Percentiles rank a stretch among this genome's conserved stretches.
Evolutionary conservation across 2,797 vertebrate species (phyloP).

Genomic region (Austrolebias charrua): DNA sequence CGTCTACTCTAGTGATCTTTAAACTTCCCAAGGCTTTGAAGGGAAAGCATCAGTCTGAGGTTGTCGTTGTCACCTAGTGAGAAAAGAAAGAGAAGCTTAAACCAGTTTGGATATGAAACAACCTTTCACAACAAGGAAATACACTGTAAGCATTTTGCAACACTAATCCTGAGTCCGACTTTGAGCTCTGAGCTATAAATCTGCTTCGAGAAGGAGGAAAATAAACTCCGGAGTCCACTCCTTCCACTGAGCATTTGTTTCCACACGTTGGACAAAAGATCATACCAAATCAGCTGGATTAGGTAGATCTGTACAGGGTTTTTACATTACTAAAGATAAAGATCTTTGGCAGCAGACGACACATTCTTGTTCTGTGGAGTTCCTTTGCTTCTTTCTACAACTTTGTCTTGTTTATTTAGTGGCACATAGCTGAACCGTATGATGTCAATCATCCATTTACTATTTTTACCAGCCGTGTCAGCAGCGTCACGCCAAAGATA

Average conservation of each 20-base stretch:
- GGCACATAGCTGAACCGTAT: background rate
- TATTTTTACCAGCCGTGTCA: background rate
- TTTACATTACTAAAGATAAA: background rate
- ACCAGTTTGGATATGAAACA: background rate
- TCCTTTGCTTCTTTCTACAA: background rate
- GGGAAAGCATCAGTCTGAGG: constrained; percentile 43
- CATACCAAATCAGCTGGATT: background rate
- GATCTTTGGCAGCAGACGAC: too few relatives aligned
- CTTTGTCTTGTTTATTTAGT: background rate
- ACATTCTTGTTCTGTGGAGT: background rate
- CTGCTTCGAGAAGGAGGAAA: background rate
- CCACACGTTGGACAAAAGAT: background rate
- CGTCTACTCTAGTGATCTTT: constrained; percentile 8
- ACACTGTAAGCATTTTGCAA: background rate
- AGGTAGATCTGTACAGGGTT: background rate
- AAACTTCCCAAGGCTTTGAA: constrained; percentile 50
- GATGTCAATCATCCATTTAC: background rate
- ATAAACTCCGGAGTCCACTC: constrained; percentile 35
- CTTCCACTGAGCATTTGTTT: background rate
- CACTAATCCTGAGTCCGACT: constrained; percentile 23
- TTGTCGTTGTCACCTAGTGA: constrained; percentile 53
- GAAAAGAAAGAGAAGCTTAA: background rate
- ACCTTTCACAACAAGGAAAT: constrained; percentile 21
- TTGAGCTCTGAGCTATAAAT: constrained; percentile 19
- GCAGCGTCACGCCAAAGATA: background rate